Percentiles rank a stretch among this genome's conserved stretches.
phyloP scores from a whole-genome alignment of 2,113 vertebrate species.

The Echinops telfairi region DNA sequence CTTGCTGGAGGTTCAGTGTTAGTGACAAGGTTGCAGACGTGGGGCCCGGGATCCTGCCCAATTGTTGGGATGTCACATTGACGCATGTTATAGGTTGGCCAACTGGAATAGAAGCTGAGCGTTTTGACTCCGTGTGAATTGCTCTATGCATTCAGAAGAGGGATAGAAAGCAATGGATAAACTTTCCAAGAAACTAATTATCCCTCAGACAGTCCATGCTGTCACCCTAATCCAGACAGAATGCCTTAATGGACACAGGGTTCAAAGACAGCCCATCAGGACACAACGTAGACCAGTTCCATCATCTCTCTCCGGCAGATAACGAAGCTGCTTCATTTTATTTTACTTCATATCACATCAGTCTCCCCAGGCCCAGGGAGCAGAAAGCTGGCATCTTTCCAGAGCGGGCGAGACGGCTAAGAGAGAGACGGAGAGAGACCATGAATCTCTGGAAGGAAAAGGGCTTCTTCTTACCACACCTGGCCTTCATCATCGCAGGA shows the following conservation, averaged over 20 bases:
- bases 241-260: not conserved
- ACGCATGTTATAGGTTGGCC: not conserved
- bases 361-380: slow-evolving; percentile 33
- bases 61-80: not conserved
- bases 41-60: not conserved
- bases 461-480: not conserved
- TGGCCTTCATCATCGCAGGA: not conserved
- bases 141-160: slow-evolving; percentile 39
- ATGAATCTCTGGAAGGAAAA: not conserved
- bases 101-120: not conserved
- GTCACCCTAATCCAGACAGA: not conserved
- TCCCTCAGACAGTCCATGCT: not conserved
- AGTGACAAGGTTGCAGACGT: not conserved
- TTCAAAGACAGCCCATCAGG: slow-evolving; percentile 56
- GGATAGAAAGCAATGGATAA: slow-evolving; percentile 55
- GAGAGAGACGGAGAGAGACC: not conserved
- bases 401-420: not conserved
- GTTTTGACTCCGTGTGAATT: slow-evolving; percentile 44
- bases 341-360: slow-evolving; percentile 25
- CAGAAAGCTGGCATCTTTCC: not conserved
- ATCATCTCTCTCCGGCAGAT: slow-evolving; percentile 56
- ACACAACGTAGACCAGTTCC: not conserved
- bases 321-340: slow-evolving; percentile 61
- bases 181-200: slow-evolving; percentile 67
- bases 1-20: not conserved